Evolutionary conservation across 2,888 invertebrate species (phyloP), one percentile per base, ranked within the genome.

Genomic region (Agapostemon virescens): DNA sequence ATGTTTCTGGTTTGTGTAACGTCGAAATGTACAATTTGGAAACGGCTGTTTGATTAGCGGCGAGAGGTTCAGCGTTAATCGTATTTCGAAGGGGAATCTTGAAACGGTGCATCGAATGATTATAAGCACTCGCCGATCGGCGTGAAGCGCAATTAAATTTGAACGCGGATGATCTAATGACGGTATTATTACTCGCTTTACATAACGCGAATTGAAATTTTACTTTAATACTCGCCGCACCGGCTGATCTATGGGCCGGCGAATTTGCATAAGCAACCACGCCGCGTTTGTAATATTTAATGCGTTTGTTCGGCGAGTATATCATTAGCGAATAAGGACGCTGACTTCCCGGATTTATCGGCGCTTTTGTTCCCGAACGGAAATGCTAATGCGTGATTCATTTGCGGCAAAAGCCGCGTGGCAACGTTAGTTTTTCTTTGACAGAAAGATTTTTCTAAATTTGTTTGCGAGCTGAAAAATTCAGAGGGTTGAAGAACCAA

Each of bases 121-220:
- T 26, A 13, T 55, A 26, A 15, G 15, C 26, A 15, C 15, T 26
- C 15, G 20, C 30, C 6, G 20, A 3, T 9, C 9, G 20, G 9
- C 58, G 33, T 33, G 33, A 33, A 30, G 20, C 20, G 33, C 30
- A 26, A 55, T 55, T 55, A 55, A 26, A 55, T 26, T 13, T 4
- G 55, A 1, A 26, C 15, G 6, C 26, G 26, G 26, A 55, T 55
- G 26, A 55, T 55, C 15, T 15, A 15, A 55, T 55, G 55, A 55
- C 26, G 55, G 2, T 26, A 26, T 55, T 55, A 52, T 55, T 15
- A n/a, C 15, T 55, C 23, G 55, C 26, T 55, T 55, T 55, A 15
- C 55, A 55, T 13, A 26, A 55, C 26, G 55, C 55, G 55, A 55
- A 55, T 55, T 55, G 55, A 55, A 55, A 55, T 26, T 55, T 55